phyloP scores from a whole-genome alignment of 2,888 invertebrate genomes.

The Lycia hirtaria region DNA sequence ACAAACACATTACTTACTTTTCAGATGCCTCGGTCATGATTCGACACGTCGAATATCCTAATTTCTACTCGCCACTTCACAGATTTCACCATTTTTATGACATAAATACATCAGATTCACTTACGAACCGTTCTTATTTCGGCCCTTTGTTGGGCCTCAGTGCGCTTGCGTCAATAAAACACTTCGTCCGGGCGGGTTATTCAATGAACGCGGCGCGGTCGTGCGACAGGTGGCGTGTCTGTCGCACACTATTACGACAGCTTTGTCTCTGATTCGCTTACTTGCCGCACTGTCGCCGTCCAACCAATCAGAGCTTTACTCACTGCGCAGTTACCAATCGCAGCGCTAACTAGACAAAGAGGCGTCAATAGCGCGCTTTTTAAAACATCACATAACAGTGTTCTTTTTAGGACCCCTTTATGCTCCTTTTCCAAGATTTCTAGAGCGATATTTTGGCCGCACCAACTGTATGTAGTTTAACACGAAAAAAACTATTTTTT shows the following conservation, averaged over 20 bases:
- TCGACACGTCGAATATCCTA: constrained; percentile 93
- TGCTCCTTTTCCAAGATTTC: constrained; percentile 24
- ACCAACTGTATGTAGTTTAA: constrained; percentile 3
- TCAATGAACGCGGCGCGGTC: constrained; percentile 76
- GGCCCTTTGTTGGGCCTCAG: constrained; percentile 85
- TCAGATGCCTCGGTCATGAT: constrained; percentile 97
- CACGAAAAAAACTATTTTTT: constrained; percentile 11
- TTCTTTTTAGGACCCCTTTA: constrained; percentile 41
- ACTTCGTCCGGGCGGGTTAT: constrained; percentile 79
- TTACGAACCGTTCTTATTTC: constrained; percentile 80
- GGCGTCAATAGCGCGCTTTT: constrained; percentile 60
- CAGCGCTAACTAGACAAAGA: constrained; percentile 47
- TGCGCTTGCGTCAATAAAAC: constrained; percentile 81
- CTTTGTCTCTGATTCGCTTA: constrained; percentile 58
- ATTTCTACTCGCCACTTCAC: constrained; percentile 92
- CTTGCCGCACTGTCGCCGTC: constrained; percentile 43
- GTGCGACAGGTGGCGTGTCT: constrained; percentile 80
- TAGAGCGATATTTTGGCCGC: constrained; percentile 12
- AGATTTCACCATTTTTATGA: constrained; percentile 93
- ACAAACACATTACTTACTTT: constrained; percentile 89
- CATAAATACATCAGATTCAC: constrained; percentile 89
- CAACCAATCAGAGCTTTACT: constrained; percentile 61
- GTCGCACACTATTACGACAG: constrained; percentile 62
- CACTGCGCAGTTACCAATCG: constrained; percentile 58
- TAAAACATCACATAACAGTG: constrained; percentile 52